These are phyloP conservation scores for Galleria mellonella DNA, from an alignment of 1,140 invertebrate genomes.

Conservation along the genomic window DNA sequence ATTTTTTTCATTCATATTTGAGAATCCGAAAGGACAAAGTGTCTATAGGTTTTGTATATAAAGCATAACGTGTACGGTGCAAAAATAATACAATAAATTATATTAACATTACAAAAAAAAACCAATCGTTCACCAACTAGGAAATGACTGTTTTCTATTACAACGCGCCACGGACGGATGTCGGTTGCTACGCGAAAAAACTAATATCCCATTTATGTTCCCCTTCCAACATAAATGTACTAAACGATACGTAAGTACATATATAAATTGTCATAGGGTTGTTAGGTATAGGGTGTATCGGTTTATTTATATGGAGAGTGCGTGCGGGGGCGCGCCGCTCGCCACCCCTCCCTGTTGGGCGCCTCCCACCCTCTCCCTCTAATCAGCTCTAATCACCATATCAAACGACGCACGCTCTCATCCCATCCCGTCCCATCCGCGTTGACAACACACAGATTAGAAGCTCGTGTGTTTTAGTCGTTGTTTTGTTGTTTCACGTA, in stretches of 20 bases:
- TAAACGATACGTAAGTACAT: slow-evolving; percentile 13
- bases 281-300: slow-evolving; percentile 48
- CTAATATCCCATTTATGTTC: slow-evolving; percentile 64
- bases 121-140: too few relatives aligned
- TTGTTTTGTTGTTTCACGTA: slow-evolving; percentile 11
- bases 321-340: slow-evolving; percentile 35
- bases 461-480: slow-evolving; percentile 28
- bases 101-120: too few relatives aligned
- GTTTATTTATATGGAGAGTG: slow-evolving; percentile 68
- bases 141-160: slow-evolving; percentile 41
- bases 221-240: slow-evolving; percentile 23
- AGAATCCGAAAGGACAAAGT: too few relatives aligned
- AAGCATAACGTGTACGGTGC: too few relatives aligned
- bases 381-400: slow-evolving; percentile 73
- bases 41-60: too few relatives aligned
- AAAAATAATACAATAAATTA: too few relatives aligned
- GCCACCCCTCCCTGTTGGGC: too few relatives aligned
- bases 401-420: slow-evolving; percentile 69
- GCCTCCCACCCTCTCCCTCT: slow-evolving; percentile 42
- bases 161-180: slow-evolving; percentile 49
- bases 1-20: too few relatives aligned
- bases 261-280: slow-evolving; percentile 17
- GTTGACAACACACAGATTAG: slow-evolving; percentile 65
- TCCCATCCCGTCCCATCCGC: too few relatives aligned
- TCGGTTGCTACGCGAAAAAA: slow-evolving; percentile 54